A percentile compares a stretch with the other conserved stretches of the same genome.
phyloP scores from a whole-genome alignment of 2,888 invertebrate genomes.

The Hirudinaria manillensis region DNA sequence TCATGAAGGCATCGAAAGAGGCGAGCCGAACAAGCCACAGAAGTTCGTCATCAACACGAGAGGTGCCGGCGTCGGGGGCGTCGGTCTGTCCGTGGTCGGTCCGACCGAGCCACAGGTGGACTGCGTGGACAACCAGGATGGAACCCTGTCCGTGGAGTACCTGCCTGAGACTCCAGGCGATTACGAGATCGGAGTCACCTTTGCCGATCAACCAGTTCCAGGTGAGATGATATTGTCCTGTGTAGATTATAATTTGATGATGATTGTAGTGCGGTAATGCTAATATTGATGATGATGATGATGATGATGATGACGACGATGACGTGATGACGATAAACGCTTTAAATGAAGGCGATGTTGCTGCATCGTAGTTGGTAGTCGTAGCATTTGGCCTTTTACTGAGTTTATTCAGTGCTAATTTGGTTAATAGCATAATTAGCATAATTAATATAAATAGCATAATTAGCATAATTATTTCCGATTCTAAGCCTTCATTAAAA shows the following conservation, averaged over 20 bases:
- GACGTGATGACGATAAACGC: too few relatives aligned
- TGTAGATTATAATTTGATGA: neutral
- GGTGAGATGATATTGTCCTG: slow-evolving; percentile 46
- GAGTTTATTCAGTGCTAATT: too few relatives aligned
- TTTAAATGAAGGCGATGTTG: too few relatives aligned
- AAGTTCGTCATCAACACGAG: slow-evolving; percentile 75
- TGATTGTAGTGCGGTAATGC: too few relatives aligned
- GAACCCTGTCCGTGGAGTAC: slow-evolving; percentile 77
- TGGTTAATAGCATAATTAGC: too few relatives aligned
- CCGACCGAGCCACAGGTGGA: slow-evolving; percentile 70
- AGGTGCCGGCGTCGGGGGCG: slow-evolving; percentile 69
- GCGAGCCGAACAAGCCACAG: slow-evolving; percentile 66
- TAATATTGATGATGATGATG: neutral
- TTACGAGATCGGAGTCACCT: slow-evolving; percentile 76
- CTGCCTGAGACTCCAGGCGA: slow-evolving; percentile 62
- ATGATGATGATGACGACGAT: neutral
- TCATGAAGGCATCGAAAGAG: slow-evolving; percentile 64
- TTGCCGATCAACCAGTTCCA: slow-evolving; percentile 75
- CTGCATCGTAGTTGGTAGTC: too few relatives aligned
- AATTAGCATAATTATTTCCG: too few relatives aligned
- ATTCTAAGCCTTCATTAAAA: too few relatives aligned
- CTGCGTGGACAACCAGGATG: slow-evolving; percentile 77
- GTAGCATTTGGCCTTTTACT: too few relatives aligned
- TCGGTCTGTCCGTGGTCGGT: slow-evolving; percentile 78
- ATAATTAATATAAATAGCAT: neutral